A percentile compares a stretch with the other conserved stretches of the same genome.
phyloP scores from a whole-genome alignment of 2,113 vertebrate genomes.

The Dromas ardeola region DNA sequence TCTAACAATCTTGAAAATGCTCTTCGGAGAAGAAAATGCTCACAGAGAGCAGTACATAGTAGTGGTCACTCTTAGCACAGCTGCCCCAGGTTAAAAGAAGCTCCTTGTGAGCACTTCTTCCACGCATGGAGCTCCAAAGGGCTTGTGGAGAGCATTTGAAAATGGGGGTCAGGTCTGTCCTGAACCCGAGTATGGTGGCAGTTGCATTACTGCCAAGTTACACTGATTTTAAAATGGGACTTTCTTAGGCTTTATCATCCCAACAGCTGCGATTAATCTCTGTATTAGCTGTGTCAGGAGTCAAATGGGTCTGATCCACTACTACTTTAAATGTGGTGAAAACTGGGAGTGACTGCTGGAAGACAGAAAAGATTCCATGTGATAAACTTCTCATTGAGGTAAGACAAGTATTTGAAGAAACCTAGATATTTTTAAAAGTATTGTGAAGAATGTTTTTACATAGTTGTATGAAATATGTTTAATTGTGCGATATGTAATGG shows the following conservation, averaged over 20 bases:
- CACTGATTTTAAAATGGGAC: not conserved
- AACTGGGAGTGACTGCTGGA: not conserved
- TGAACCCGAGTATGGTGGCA: not conserved
- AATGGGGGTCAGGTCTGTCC: not conserved
- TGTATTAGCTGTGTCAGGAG: not conserved
- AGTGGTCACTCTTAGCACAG: not conserved
- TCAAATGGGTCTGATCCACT: not conserved
- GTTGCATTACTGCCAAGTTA: not conserved
- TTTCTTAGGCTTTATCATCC: not conserved
- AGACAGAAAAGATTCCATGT: not conserved
- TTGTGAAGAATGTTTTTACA: not conserved
- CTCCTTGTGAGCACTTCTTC: not conserved
- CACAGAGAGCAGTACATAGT: not conserved
- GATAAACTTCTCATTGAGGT: not conserved
- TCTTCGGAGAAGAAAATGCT: not conserved
- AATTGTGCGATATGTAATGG: not conserved
- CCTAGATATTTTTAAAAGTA: not conserved
- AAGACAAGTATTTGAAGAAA: not conserved
- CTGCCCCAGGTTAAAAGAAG: not conserved
- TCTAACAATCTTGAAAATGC: not conserved
- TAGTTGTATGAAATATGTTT: not conserved
- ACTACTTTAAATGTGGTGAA: not conserved
- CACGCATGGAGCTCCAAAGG: not conserved
- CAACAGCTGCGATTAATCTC: not conserved
- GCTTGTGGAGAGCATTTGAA: not conserved